Conservation (phyloP, 2,797 vertebrate species). For the Diplodus sargus region DNA sequence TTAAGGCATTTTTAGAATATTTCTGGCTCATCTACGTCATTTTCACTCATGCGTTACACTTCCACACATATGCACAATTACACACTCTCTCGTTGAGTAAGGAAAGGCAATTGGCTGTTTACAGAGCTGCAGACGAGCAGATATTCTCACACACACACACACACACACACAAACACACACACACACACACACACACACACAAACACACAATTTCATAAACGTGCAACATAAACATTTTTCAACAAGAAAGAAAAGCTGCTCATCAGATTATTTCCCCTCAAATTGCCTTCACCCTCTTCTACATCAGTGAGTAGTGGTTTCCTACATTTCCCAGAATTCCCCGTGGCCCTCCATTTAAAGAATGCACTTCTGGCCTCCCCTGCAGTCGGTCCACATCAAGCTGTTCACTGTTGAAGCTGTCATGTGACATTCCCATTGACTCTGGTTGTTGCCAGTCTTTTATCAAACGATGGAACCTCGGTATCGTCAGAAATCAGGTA, state of each 20-base stretch:
- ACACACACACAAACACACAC: not conserved
- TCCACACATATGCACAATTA: not conserved
- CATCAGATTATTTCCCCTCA: not conserved
- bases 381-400: not conserved
- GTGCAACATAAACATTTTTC: too few relatives aligned
- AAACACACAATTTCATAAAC: not conserved
- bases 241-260: not conserved
- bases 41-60: conserved; percentile 59
- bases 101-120: not conserved
- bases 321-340: conserved; percentile 38
- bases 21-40: conserved; percentile 56
- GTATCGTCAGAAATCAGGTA: too few relatives aligned
- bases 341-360: not conserved
- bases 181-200: not conserved
- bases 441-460: not conserved
- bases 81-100: not conserved
- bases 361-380: too few relatives aligned
- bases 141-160: too few relatives aligned
- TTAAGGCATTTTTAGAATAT: conserved; percentile 78
- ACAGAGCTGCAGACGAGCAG: not conserved
- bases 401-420: not conserved
- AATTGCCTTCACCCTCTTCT: not conserved
- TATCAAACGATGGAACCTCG: not conserved
- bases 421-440: not conserved
- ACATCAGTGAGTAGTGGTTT: conserved; percentile 2